These are phyloP conservation scores for Tricholauxania praeusta DNA, from an alignment of 2,888 invertebrate species.

Conservation along the genomic window DNA sequence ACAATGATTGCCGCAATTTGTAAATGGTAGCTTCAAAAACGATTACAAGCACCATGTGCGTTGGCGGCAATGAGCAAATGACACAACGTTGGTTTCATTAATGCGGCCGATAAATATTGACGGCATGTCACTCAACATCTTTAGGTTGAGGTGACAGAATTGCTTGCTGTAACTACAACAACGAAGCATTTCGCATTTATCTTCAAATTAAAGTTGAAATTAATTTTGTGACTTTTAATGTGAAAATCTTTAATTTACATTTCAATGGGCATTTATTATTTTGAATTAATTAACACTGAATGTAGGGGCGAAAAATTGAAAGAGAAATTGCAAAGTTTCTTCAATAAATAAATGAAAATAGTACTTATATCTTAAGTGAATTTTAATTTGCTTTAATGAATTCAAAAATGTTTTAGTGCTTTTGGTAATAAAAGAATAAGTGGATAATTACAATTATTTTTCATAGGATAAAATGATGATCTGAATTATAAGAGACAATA, in stretches of 20 bases:
- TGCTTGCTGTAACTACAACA: not conserved
- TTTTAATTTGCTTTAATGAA: too few species aligned
- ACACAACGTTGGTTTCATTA: constrained; percentile 3
- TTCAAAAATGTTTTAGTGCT: too few species aligned
- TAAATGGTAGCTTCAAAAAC: constrained; percentile 16
- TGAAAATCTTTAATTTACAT: not conserved
- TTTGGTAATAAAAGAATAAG: too few species aligned
- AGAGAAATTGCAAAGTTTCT: too few species aligned
- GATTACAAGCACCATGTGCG: too few species aligned
- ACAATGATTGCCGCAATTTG: constrained; percentile 33
- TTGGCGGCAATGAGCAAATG: not conserved
- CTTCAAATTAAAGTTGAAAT: not conserved
- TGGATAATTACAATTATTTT: too few species aligned
- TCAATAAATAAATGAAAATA: too few species aligned
- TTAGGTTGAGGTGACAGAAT: not conserved
- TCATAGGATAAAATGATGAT: too few species aligned
- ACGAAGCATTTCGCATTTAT: not conserved
- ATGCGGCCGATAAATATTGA: constrained; percentile 31
- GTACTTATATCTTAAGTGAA: too few species aligned
- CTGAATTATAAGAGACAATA: too few species aligned
- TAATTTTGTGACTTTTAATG: constrained; percentile 20
- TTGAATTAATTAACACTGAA: too few species aligned
- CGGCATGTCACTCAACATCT: not conserved
- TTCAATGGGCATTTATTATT: not conserved
- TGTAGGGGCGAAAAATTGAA: too few species aligned